A percentile compares a stretch with the other conserved stretches of the same genome.
Evolutionary conservation across 2,113 vertebrate genomes (phyloP).

Genomic region (Leiothrix lutea): DNA sequence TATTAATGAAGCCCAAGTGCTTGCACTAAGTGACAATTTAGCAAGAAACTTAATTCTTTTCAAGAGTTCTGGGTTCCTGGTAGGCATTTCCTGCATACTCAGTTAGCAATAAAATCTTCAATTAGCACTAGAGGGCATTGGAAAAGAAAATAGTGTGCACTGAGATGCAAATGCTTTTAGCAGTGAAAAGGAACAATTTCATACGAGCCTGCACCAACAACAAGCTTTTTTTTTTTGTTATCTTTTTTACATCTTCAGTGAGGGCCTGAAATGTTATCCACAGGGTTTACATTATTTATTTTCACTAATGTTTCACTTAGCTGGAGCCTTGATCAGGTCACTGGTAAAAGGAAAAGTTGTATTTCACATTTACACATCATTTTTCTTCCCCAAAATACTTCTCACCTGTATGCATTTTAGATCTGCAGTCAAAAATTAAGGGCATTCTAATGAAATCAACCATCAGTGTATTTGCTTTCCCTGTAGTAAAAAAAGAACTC

Average conservation of each 20-base stretch:
- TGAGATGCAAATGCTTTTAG: constrained; percentile 48
- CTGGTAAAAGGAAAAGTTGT: not conserved
- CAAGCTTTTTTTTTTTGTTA: not conserved
- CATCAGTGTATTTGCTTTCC: not conserved
- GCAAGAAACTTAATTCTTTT: constrained; percentile 50
- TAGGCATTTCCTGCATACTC: constrained; percentile 63
- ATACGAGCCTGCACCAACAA: constrained; percentile 12
- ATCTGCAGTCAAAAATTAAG: not conserved
- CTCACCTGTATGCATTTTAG: not conserved
- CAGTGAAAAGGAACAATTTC: constrained; percentile 38
- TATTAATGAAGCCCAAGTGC: constrained; percentile 45
- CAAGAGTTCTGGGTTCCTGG: constrained; percentile 19
- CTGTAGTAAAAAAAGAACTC: not conserved
- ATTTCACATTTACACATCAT: not conserved
- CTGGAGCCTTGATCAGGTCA: not conserved
- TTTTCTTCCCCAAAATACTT: not conserved
- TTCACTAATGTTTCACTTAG: not conserved
- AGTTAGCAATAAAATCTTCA: constrained; percentile 60
- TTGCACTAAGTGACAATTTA: constrained; percentile 32
- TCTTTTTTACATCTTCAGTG: constrained; percentile 36
- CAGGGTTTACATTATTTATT: constrained; percentile 1
- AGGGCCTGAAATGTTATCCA: not conserved
- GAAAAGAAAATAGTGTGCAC: constrained; percentile 49
- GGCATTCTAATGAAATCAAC: not conserved
- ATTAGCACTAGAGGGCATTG: constrained; percentile 59